Evolutionary conservation across 1,140 invertebrate genomes (phyloP).

Genomic region (Bactericera cockerelli): DNA sequence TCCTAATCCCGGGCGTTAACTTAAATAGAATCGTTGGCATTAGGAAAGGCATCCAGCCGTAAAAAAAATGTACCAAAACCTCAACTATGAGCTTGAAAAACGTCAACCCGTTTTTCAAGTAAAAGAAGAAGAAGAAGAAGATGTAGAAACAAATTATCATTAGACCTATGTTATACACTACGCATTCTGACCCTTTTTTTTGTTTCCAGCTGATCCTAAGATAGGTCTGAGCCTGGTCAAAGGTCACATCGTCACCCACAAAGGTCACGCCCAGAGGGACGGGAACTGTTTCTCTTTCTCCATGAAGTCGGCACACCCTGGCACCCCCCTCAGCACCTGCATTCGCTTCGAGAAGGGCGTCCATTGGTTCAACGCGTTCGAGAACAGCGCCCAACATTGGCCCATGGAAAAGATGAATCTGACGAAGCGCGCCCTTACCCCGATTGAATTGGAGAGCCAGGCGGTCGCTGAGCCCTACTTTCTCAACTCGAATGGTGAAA

Average conservation of each 20-base stretch:
- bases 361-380: neutral
- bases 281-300: neutral
- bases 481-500: conserved; percentile 19
- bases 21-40: no score
- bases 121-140: no score
- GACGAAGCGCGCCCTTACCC: neutral
- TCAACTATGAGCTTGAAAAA: no score
- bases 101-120: no score
- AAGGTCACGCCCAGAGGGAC: neutral
- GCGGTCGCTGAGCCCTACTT: conserved; percentile 20
- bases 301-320: neutral
- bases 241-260: neutral
- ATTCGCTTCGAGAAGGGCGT: neutral
- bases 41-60: no score
- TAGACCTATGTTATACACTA: no score
- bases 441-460: neutral
- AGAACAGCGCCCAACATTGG: neutral
- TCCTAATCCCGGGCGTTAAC: no score
- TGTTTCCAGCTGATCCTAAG: neutral
- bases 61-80: no score
- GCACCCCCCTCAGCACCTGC: neutral
- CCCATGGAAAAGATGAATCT: neutral
- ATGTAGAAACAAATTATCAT: no score
- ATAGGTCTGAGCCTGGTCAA: neutral
- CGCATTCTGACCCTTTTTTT: no score